Evolutionary conservation across 1,140 invertebrate species (phyloP).

Genomic region (Penaeus chinensis): DNA sequence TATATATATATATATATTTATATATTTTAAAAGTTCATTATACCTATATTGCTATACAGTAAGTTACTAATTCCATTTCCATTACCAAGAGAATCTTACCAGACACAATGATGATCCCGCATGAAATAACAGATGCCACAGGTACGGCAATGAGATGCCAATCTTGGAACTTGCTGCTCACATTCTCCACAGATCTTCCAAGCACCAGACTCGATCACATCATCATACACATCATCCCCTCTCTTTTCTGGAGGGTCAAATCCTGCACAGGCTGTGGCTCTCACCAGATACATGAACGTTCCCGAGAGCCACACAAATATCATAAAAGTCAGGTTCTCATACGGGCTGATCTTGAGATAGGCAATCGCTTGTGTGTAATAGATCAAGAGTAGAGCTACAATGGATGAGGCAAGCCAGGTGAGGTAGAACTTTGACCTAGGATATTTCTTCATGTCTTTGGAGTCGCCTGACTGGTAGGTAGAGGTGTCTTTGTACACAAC

Average conservation of each 20-base stretch:
- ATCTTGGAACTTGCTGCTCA: constrained; percentile 42
- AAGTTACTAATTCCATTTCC: not conserved
- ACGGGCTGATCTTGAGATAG: constrained; percentile 39
- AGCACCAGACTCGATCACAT: constrained; percentile 47
- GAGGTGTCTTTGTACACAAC: constrained; percentile 8
- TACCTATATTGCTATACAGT: not conserved
- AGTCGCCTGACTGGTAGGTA: constrained; percentile 2
- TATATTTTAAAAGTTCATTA: not conserved
- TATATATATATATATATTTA: too few species aligned
- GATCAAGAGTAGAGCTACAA: constrained; percentile 27
- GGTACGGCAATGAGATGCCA: constrained; percentile 46
- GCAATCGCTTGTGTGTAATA: constrained; percentile 52
- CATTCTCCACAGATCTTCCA: constrained; percentile 53
- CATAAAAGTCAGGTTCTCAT: constrained; percentile 40
- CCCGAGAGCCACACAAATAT: constrained; percentile 30
- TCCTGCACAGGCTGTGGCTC: constrained; percentile 46
- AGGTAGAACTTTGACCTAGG: constrained; percentile 45
- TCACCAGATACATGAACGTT: constrained; percentile 44
- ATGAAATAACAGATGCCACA: constrained; percentile 48
- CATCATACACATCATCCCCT: constrained; percentile 25
- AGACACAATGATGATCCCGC: constrained; percentile 51
- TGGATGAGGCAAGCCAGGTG: constrained; percentile 26
- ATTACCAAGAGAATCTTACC: constrained; percentile 25
- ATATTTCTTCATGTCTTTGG: constrained; percentile 26
- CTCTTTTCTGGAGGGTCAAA: constrained; percentile 40